phyloP scores from a whole-genome alignment of 2,797 vertebrate species.

The Phrynocephalus vlangalii region DNA sequence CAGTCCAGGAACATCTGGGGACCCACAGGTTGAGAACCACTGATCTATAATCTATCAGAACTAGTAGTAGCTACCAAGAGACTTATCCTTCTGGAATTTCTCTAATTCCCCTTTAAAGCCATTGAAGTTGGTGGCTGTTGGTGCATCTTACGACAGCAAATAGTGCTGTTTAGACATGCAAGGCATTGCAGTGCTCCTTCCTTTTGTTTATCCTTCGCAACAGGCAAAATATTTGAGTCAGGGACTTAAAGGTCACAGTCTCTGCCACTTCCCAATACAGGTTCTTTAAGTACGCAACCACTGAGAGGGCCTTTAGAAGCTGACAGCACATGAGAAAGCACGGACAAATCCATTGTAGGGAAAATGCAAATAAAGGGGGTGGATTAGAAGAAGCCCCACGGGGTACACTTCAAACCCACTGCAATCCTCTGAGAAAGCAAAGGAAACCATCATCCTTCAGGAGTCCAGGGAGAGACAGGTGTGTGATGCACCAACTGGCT shows the following conservation, averaged over 20 bases:
- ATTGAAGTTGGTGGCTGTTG: too few relatives aligned
- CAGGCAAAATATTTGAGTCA: not conserved
- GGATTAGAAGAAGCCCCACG: not conserved
- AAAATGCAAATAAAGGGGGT: not conserved
- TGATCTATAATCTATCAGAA: too few relatives aligned
- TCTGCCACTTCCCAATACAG: not conserved
- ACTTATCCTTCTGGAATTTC: too few relatives aligned
- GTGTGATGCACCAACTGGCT: not conserved
- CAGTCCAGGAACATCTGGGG: too few relatives aligned
- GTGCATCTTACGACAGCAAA: too few relatives aligned
- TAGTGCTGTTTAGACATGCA: too few relatives aligned
- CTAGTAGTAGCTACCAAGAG: too few relatives aligned
- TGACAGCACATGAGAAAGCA: not conserved
- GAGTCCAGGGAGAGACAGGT: conserved; percentile 11
- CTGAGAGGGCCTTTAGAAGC: not conserved
- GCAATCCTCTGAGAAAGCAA: not conserved
- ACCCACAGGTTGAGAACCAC: too few relatives aligned
- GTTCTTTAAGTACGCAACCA: not conserved
- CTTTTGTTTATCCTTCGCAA: too few relatives aligned
- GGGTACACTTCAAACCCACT: not conserved
- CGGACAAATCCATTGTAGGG: not conserved
- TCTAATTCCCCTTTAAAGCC: too few relatives aligned
- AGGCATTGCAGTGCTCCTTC: too few relatives aligned
- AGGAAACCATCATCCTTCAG: not conserved
- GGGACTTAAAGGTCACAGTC: not conserved